Percentiles rank a stretch among this genome's conserved stretches.
Evolutionary conservation across 2,888 invertebrate species (phyloP).

Genomic region (Mechanitis messenoides): DNA sequence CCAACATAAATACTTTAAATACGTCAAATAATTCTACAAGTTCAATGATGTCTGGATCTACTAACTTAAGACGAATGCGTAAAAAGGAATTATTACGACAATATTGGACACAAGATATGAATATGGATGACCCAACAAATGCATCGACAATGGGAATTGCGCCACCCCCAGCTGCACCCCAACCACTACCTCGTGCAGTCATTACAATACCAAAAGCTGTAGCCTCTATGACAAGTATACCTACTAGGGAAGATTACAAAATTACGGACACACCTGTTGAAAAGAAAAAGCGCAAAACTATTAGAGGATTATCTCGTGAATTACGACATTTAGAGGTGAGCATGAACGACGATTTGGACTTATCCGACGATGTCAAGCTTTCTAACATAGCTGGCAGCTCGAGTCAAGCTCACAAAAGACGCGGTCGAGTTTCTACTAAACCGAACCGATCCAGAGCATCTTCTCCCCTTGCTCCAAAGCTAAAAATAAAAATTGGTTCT

Average conservation of each 20-base stretch:
- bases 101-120: constrained; percentile 89
- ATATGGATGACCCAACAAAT: constrained; percentile 85
- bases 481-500: constrained; percentile 86
- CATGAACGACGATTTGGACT: constrained; percentile 74
- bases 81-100: constrained; percentile 92
- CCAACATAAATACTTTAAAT: constrained; percentile 54
- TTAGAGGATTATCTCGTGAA: constrained; percentile 76
- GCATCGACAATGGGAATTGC: constrained; percentile 67
- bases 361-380: constrained; percentile 53
- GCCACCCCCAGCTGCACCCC: constrained; percentile 77
- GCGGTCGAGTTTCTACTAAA: constrained; percentile 51
- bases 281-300: constrained; percentile 80
- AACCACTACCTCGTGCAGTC: constrained; percentile 80
- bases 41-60: constrained; percentile 78
- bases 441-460: constrained; percentile 41
- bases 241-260: constrained; percentile 89
- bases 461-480: constrained; percentile 78
- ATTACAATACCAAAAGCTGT: constrained; percentile 93
- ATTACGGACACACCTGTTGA: constrained; percentile 79
- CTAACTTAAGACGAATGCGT: constrained; percentile 89
- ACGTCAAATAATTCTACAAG: constrained; percentile 63
- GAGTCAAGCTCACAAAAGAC: constrained; percentile 48
- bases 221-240: constrained; percentile 91
- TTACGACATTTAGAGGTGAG: constrained; percentile 79
- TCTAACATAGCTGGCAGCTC: constrained; percentile 42